phyloP scores from a whole-genome alignment of 2,888 invertebrate species.

The Polyploca ridens region DNA sequence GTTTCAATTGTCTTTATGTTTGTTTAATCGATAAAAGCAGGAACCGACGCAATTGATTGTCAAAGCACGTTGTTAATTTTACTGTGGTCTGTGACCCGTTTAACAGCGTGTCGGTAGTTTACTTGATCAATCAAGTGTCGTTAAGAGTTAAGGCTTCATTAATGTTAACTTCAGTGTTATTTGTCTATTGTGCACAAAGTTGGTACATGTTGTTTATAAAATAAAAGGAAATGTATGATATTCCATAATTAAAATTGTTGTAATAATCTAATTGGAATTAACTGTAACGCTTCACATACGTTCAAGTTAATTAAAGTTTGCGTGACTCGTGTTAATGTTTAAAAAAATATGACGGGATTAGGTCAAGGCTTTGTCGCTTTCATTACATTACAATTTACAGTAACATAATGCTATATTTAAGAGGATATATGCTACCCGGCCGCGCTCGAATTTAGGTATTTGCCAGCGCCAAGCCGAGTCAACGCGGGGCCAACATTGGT shows the following conservation, averaged over 20 bases:
- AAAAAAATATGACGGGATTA: slow-evolving; percentile 38
- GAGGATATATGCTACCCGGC: no score
- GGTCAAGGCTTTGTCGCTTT: slow-evolving; percentile 36
- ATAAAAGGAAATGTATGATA: slow-evolving; percentile 2
- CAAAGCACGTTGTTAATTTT: neutral
- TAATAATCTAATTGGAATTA: slow-evolving; percentile 29
- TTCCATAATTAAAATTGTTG: slow-evolving; percentile 17
- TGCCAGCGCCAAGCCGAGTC: no score
- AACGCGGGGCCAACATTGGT: no score
- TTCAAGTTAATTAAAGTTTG: slow-evolving; percentile 38
- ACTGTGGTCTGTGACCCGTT: slow-evolving; percentile 2
- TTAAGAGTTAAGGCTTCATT: slow-evolving; percentile 8
- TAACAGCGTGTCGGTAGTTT: slow-evolving; percentile 4
- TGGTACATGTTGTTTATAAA: neutral
- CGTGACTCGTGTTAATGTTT: slow-evolving; percentile 38
- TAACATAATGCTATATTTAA: slow-evolving; percentile 20
- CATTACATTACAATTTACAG: slow-evolving; percentile 17
- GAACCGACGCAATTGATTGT: neutral
- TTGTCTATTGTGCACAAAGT: neutral
- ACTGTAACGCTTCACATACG: slow-evolving; percentile 23
- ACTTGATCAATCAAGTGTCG: slow-evolving; percentile 4
- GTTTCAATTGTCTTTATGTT: neutral
- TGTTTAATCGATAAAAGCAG: neutral
- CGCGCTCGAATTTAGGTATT: no score
- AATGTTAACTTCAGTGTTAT: neutral